Evolutionary conservation across 2,888 invertebrate species (phyloP), one percentile per base, ranked within the genome.

Genomic region (Epirrhoe alternata): DNA sequence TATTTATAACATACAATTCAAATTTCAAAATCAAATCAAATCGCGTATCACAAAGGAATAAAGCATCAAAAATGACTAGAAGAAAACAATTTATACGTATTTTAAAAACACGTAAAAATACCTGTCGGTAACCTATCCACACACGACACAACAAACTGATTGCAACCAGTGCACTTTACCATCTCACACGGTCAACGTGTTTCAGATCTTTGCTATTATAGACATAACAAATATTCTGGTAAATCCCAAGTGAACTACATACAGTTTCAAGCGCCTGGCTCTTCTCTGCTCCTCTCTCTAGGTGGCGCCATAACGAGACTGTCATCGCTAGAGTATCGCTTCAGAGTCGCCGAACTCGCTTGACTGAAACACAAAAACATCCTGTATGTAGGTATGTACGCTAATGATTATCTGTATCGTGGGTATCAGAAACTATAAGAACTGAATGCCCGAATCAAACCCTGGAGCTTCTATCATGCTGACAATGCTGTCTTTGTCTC

Each of bases 241-340:
- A 12, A 61, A 58, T 47, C 56, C 67, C 56, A 49, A 57, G 31
- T 35, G 51, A 8, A 14, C 30, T 12, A 35, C 49, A n/a, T 10
- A 42, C 42, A 42, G 31, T 66, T 68, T 90, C 90, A 91, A 61
- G 89, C 83, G n/a, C 81, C 87, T 0, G 82, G 71, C 10, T 79
- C 77, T 55, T 84, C 83, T 24, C 74, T 81, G 0, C 5, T 14
- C 16, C 47, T 47, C 7, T 72, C 80, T 7, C 91, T 84, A 0
- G 88, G 89, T 0, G 85, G 86, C 30, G 86, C 90, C 76, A 87
- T 89, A 72, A 93, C 92, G 47, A 93, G 77, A 71, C 94, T 94
- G 78, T 94, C 94, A 69, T 93, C 94, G 61, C 93, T 93, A 2
- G 93, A 88, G 65, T 93, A 94, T 0, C 94, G 87, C 77, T 93